Conservation (phyloP, 2,113 vertebrate genomes). For the Seriola rivoliana region DNA sequence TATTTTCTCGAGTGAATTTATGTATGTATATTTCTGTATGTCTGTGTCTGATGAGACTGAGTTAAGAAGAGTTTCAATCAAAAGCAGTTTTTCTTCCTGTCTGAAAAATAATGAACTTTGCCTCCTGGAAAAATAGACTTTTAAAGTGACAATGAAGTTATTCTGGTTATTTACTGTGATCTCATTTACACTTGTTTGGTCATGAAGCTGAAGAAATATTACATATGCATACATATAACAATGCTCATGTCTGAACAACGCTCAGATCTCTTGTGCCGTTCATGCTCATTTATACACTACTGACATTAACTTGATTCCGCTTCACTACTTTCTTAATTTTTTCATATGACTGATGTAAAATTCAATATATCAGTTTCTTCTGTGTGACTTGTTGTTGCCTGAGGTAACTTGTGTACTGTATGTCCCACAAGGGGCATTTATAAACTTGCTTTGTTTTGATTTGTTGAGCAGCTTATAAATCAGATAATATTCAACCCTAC, state of each 20-base stretch:
- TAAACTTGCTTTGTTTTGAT: not conserved
- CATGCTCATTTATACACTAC: not conserved
- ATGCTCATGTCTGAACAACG: not conserved
- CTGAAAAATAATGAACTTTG: no score
- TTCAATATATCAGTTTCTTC: not conserved
- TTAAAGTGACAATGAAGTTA: not conserved
- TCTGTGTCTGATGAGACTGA: constrained; percentile 24
- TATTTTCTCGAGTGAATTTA: constrained; percentile 21
- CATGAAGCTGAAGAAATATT: not conserved
- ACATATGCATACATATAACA: no score
- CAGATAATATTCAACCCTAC: not conserved
- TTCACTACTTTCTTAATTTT: not conserved
- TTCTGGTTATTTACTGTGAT: constrained; percentile 2
- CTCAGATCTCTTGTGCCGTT: not conserved
- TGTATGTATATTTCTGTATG: constrained; percentile 35
- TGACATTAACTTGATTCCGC: no score
- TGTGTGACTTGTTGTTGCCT: not conserved
- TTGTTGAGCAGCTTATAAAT: not conserved
- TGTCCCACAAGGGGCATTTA: not conserved
- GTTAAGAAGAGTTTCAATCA: constrained; percentile 21
- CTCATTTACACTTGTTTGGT: not conserved
- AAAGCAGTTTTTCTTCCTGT: not conserved
- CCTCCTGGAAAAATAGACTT: no score
- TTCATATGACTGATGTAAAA: not conserved
- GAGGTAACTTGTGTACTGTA: not conserved